A percentile compares a stretch with the other conserved stretches of the same genome.
Evolutionary conservation across 2,797 vertebrate genomes (phyloP).

Genomic region (Lacerta viridis): DNA sequence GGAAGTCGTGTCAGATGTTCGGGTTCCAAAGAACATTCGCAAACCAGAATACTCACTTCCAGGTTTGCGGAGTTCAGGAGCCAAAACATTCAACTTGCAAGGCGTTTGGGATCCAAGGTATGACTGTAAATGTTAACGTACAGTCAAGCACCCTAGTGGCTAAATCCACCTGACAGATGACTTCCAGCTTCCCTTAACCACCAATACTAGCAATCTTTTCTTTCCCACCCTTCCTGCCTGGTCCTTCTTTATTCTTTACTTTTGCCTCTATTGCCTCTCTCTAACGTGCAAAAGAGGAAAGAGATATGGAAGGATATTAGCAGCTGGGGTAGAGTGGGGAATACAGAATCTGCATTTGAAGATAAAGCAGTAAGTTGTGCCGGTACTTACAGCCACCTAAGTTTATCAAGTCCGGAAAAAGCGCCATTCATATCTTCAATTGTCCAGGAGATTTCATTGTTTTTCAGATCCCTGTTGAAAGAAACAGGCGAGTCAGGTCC

Average conservation of each 20-base stretch:
- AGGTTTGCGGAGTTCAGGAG: no score
- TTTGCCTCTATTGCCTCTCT: neutral
- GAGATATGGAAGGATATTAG: neutral
- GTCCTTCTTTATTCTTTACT: neutral
- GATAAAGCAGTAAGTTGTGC: conserved; percentile 9
- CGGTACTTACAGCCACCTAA: conserved; percentile 90
- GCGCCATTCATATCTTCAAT: conserved; percentile 99
- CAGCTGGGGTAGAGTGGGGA: neutral
- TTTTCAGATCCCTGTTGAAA: conserved; percentile 89
- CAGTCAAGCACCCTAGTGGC: neutral
- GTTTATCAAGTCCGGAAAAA: conserved; percentile 93
- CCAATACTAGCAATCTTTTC: neutral
- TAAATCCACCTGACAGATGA: neutral
- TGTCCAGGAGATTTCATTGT: conserved; percentile 99
- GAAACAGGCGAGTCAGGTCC: neutral
- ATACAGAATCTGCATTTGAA: neutral
- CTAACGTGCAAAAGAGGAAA: neutral
- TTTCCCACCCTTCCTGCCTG: neutral
- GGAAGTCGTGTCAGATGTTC: no score
- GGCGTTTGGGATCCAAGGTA: no score
- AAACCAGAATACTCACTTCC: no score
- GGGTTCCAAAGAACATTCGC: no score
- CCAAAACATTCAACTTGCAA: no score
- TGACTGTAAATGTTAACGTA: neutral
- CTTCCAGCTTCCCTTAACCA: neutral